These are phyloP conservation scores for Diachrysia chrysitis DNA, from an alignment of 2,888 invertebrate genomes.

Conservation along the genomic window DNA sequence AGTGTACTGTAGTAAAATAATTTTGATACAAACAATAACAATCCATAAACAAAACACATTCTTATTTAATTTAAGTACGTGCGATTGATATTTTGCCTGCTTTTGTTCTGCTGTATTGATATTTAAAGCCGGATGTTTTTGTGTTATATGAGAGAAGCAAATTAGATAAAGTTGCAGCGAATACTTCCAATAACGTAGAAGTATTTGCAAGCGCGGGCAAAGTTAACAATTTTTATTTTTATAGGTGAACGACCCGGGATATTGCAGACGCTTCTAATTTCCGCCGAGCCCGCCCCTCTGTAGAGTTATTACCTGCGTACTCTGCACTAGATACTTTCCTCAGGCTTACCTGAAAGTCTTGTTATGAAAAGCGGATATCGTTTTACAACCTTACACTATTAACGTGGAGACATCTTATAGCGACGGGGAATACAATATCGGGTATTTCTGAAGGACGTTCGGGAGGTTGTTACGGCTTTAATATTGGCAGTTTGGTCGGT, in stretches of 20 bases:
- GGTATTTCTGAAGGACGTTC: not conserved
- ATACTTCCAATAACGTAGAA: slow-evolving; percentile 47
- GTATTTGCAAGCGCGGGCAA: slow-evolving; percentile 54
- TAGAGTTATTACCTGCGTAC: slow-evolving; percentile 72
- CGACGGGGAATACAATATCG: slow-evolving; percentile 8
- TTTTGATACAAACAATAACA: no score
- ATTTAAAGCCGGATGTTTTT: not conserved
- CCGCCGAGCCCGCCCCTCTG: slow-evolving; percentile 65
- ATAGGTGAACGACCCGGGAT: slow-evolving; percentile 72
- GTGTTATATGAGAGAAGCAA: slow-evolving; percentile 14
- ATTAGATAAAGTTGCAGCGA: slow-evolving; percentile 45
- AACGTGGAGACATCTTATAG: slow-evolving; percentile 29
- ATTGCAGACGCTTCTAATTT: slow-evolving; percentile 79
- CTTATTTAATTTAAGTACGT: no score
- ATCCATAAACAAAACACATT: not conserved
- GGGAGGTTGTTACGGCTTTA: not conserved
- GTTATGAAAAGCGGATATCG: slow-evolving; percentile 59
- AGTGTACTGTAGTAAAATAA: not conserved
- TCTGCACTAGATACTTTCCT: slow-evolving; percentile 71
- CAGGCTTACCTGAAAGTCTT: slow-evolving; percentile 53
- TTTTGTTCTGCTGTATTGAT: no score
- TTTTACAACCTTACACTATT: slow-evolving; percentile 49
- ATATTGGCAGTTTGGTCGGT: not conserved
- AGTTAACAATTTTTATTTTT: slow-evolving; percentile 73
- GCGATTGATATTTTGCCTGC: no score